These are phyloP conservation scores for Euura lappo DNA, from an alignment of 1,140 invertebrate genomes.

Conservation along the genomic window DNA sequence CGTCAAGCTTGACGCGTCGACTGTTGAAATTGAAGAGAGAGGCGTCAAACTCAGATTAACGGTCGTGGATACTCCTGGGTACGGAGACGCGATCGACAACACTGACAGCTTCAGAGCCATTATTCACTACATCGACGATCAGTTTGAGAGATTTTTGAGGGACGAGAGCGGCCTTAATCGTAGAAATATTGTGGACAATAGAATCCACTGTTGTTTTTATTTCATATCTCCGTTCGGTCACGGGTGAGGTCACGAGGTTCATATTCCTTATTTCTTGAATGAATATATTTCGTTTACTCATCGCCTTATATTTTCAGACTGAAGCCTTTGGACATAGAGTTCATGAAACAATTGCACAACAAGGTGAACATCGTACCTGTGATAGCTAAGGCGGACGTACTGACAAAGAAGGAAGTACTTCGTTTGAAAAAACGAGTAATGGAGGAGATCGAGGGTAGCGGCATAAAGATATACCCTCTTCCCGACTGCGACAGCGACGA, in stretches of 20 bases:
- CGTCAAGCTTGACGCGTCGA: conserved; percentile 88
- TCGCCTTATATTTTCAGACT: conserved; percentile 57
- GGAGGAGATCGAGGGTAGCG: conserved; percentile 83
- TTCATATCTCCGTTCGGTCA: conserved; percentile 99
- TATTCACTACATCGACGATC: conserved; percentile 92
- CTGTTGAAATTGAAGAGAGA: conserved; percentile 92
- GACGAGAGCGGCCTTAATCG: conserved; percentile 92
- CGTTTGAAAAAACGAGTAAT: conserved; percentile 87
- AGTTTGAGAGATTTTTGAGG: conserved; percentile 89
- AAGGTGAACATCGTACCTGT: conserved; percentile 99
- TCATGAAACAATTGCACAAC: conserved; percentile 98
- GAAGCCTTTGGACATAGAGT: conserved; percentile 93
- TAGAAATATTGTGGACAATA: conserved; percentile 90
- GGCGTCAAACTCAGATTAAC: conserved; percentile 89
- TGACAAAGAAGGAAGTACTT: conserved; percentile 94
- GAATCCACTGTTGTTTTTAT: conserved; percentile 97
- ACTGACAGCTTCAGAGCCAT: conserved; percentile 91
- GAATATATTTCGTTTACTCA: conserved; percentile 4
- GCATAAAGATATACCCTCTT: conserved; percentile 93
- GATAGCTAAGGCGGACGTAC: conserved; percentile 97
- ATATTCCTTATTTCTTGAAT: conserved; percentile 22
- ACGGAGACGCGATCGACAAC: conserved; percentile 99
- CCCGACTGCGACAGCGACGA: conserved; percentile 96
- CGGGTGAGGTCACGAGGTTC: conserved; percentile 67
- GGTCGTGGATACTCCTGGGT: conserved; percentile 97